Conservation (phyloP, 2,797 vertebrate species). For the Cyclura pinguis region DNA sequence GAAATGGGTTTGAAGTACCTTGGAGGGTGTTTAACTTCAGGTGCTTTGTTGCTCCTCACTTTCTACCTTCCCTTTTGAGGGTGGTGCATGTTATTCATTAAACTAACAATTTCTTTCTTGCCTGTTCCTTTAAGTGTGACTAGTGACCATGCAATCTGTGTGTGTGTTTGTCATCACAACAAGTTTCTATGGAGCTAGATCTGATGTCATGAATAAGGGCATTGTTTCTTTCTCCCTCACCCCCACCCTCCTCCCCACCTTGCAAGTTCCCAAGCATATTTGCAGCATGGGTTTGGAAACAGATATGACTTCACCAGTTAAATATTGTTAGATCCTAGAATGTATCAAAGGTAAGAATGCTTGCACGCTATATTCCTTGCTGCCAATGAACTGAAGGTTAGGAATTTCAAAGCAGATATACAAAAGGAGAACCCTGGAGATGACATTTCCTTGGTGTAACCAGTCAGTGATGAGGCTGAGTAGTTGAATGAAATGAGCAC, state of each 20-base stretch:
- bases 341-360: slow-evolving; percentile 74
- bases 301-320: slow-evolving; percentile 79
- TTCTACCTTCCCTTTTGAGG: slow-evolving; percentile 70
- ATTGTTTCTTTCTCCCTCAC: slow-evolving; percentile 66
- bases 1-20: slow-evolving; percentile 76
- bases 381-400: slow-evolving; percentile 66
- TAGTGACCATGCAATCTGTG: slow-evolving; percentile 78
- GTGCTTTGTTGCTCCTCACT: slow-evolving; percentile 69
- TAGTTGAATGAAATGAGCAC: slow-evolving; percentile 39
- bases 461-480: slow-evolving; percentile 68
- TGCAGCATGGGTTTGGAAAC: slow-evolving; percentile 76
- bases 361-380: slow-evolving; percentile 70
- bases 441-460: slow-evolving; percentile 71
- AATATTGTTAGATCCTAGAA: slow-evolving; percentile 77
- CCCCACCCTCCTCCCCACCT: slow-evolving; percentile 39
- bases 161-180: slow-evolving; percentile 77
- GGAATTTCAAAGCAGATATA: slow-evolving; percentile 72
- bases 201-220: slow-evolving; percentile 80
- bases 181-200: slow-evolving; percentile 77
- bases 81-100: slow-evolving; percentile 77
- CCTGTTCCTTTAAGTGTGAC: slow-evolving; percentile 74
- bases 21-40: slow-evolving; percentile 72
- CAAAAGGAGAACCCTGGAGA: slow-evolving; percentile 68
- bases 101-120: slow-evolving; percentile 73
- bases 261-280: slow-evolving; percentile 75